These are phyloP conservation scores for Hyposmocoma kahamanoa DNA, from an alignment of 1,140 invertebrate genomes.

Conservation along the genomic window DNA sequence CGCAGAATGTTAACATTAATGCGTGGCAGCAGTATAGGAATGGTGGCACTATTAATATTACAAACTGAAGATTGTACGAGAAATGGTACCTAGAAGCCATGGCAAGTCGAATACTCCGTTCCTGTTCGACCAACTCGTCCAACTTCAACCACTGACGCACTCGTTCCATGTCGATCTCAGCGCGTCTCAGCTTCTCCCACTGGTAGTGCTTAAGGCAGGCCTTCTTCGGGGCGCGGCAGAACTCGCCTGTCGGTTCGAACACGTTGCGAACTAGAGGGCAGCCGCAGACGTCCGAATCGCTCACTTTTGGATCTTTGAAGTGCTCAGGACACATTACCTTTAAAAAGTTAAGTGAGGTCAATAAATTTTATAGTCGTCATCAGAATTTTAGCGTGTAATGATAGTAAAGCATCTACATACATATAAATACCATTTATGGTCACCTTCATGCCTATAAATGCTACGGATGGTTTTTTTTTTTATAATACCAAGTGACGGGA, in stretches of 20 bases:
- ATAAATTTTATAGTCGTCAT: too few relatives aligned
- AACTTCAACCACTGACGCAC: slow-evolving; percentile 90
- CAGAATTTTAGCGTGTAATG: too few relatives aligned
- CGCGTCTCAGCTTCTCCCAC: slow-evolving; percentile 95
- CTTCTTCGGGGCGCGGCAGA: slow-evolving; percentile 92
- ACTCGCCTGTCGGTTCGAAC: slow-evolving; percentile 83
- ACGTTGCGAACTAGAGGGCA: slow-evolving; percentile 91
- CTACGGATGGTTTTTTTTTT: too few relatives aligned
- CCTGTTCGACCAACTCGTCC: slow-evolving; percentile 96
- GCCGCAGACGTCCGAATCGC: slow-evolving; percentile 90
- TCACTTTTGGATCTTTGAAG: slow-evolving; percentile 95
- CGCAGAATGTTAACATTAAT: too few relatives aligned
- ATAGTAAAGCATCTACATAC: too few relatives aligned
- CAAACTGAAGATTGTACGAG: too few relatives aligned
- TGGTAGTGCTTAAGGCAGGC: slow-evolving; percentile 93
- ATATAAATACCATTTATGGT: too few relatives aligned
- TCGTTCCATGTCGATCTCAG: slow-evolving; percentile 88
- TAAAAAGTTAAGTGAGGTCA: too few relatives aligned
- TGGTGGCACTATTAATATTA: too few relatives aligned
- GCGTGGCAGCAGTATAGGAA: too few relatives aligned
- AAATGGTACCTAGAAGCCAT: slow-evolving; percentile 89
- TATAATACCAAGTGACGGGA: too few relatives aligned
- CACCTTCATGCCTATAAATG: too few relatives aligned
- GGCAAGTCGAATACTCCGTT: slow-evolving; percentile 88
- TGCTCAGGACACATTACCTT: slow-evolving; percentile 97